Base-by-base conservation (phyloP, 2,113 vertebrate species). In the Paratilapia polleni region DNA sequence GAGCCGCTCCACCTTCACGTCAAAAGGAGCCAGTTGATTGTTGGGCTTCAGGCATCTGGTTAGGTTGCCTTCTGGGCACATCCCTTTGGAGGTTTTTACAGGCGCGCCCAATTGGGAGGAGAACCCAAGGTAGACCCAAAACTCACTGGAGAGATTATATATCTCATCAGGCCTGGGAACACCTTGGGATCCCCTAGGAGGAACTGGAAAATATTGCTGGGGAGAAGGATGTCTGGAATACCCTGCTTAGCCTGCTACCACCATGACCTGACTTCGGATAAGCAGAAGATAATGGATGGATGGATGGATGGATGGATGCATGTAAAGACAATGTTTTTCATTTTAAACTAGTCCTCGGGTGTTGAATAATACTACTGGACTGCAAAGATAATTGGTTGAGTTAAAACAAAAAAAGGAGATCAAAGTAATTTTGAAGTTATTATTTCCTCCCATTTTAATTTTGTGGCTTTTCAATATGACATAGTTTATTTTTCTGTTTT, bases 281-380 rank as follows among this genome's bases (percentile, higher is more conserved):
- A 31, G 28, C 3, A 4, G 4, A 31, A 41, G 38, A 10, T 41
- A 12, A 41, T 38, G 8, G 19, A n/a, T 49, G 4, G 31, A 62
- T 2, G 15, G 12, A 11, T 47, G 43, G 47, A 52, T 20, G 15
- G 0, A 70, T 49, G 43, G 49, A 49, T 31, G 28, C 3, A 31
- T 31, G 28, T 2, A 31, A 31, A 4, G 2, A 13, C 0, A 0
- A 49, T 24, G 0, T 0, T 12, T 43, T 68, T 68, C 49, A 49
- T 70, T 70, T 68, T 22, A 70, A 8, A 49, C n/a, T 20, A 3
- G 47, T 54, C 7, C 0, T 70, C 24, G 12, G 41, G 43, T 12
- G 43, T 49, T 28, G 43, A 8, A 70, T 49, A 10, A 56, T 20
- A 56, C 20, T 56, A 4, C 4, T 54, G 52, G 20, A 15, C 43